phyloP scores from a whole-genome alignment of 2,797 vertebrate species.

The Notolepis coatsorum region DNA sequence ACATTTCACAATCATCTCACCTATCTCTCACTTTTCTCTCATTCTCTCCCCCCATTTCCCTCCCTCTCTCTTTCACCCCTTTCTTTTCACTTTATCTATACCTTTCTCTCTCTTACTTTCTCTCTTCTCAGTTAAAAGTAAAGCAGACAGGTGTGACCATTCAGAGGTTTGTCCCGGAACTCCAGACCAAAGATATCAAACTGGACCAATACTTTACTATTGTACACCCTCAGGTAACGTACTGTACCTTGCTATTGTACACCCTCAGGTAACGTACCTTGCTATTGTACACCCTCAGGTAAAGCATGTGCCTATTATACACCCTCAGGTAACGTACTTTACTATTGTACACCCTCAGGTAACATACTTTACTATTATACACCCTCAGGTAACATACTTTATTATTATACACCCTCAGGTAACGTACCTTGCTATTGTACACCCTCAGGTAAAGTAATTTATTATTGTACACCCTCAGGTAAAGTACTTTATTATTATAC shows the following conservation, averaged over 20 bases:
- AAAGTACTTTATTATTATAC: conserved; percentile 78
- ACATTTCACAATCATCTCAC: too few relatives aligned
- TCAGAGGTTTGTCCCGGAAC: conserved; percentile 81
- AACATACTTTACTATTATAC: conserved; percentile 77
- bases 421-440: conserved; percentile 79
- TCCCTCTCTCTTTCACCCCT: not conserved
- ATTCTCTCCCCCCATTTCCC: not conserved
- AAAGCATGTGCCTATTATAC: conserved; percentile 70
- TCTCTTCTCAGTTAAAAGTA: conserved; percentile 73
- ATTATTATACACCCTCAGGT: conserved; percentile 80
- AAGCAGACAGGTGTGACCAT: conserved; percentile 83
- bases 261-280: conserved; percentile 84
- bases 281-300: conserved; percentile 80
- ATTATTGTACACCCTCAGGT: conserved; percentile 80
- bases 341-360: conserved; percentile 80
- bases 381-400: conserved; percentile 83
- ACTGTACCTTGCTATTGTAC: conserved; percentile 79
- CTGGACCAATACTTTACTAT: conserved; percentile 81
- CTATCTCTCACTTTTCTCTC: too few relatives aligned
- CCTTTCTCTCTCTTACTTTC: not conserved
- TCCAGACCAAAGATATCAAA: conserved; percentile 59
- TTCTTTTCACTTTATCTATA: not conserved
- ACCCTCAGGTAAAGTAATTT: conserved; percentile 84
- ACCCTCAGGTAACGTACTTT: conserved; percentile 84
- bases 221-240: conserved; percentile 79